phyloP scores from a whole-genome alignment of 2,113 vertebrate species.

The Grantiella picta region DNA sequence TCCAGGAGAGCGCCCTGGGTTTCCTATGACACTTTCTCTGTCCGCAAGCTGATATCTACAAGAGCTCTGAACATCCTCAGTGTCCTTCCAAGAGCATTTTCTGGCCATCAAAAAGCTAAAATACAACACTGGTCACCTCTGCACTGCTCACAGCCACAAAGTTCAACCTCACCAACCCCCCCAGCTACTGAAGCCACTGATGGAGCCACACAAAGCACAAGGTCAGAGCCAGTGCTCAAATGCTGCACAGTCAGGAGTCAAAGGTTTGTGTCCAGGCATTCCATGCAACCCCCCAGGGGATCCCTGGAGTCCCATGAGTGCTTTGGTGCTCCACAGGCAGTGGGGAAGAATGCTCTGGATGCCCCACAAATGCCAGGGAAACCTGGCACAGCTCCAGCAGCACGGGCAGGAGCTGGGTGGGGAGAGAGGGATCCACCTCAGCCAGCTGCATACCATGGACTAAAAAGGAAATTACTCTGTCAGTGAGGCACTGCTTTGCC shows the following conservation, averaged over 20 bases:
- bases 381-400: not conserved
- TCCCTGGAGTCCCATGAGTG: not conserved
- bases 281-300: rapidly evolving
- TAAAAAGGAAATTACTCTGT: not conserved
- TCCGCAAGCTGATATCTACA: not conserved
- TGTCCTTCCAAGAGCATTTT: not conserved
- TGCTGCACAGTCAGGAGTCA: not conserved
- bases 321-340: not conserved
- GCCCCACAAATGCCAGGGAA: not conserved
- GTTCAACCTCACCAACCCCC: rapidly evolving
- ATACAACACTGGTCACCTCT: not conserved
- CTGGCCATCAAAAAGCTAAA: not conserved
- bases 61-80: not conserved
- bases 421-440: rapidly evolving
- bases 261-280: not conserved
- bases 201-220: rapidly evolving
- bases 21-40: not conserved
- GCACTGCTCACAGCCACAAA: rapidly evolving
- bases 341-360: not conserved
- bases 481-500: not conserved
- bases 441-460: not conserved
- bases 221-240: not conserved
- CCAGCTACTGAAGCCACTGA: not conserved
- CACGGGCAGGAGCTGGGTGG: rapidly evolving
- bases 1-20: not conserved